These are phyloP conservation scores for Rhineura floridana DNA, from an alignment of 2,113 vertebrate species.

Conservation along the genomic window DNA sequence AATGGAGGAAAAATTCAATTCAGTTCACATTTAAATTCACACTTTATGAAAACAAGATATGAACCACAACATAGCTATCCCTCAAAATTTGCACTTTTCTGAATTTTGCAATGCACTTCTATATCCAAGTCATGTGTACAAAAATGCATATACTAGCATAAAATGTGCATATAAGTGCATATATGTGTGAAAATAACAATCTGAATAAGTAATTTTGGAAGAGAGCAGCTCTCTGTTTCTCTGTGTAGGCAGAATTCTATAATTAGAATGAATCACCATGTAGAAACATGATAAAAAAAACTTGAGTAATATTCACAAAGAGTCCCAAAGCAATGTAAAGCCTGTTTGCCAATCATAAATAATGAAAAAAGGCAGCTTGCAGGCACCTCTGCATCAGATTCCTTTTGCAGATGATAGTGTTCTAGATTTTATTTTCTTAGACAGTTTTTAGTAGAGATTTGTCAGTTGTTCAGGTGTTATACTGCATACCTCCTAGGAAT, in stretches of 20 bases:
- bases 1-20: no score
- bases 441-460: slow-evolving; percentile 31
- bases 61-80: no score
- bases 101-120: no score
- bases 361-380: background rate
- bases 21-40: no score
- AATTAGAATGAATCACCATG: slow-evolving; percentile 33
- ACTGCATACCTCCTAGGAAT: background rate
- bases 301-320: slow-evolving; percentile 38
- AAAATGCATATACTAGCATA: no score
- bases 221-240: slow-evolving; percentile 8
- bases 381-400: slow-evolving; percentile 4
- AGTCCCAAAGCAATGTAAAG: slow-evolving; percentile 1
- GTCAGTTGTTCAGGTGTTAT: slow-evolving; percentile 20
- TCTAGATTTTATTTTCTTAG: background rate
- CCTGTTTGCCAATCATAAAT: slow-evolving; percentile 25
- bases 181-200: slow-evolving; percentile 18
- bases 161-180: background rate
- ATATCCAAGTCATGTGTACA: no score
- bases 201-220: slow-evolving; percentile 39
- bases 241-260: slow-evolving; percentile 19
- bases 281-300: background rate
- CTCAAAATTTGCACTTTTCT: no score
- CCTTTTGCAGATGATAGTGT: background rate
- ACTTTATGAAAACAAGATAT: no score